Percentiles rank a stretch among this genome's conserved stretches.
phyloP scores from a whole-genome alignment of 1,140 invertebrate genomes.

The Drosophila gunungcola region DNA sequence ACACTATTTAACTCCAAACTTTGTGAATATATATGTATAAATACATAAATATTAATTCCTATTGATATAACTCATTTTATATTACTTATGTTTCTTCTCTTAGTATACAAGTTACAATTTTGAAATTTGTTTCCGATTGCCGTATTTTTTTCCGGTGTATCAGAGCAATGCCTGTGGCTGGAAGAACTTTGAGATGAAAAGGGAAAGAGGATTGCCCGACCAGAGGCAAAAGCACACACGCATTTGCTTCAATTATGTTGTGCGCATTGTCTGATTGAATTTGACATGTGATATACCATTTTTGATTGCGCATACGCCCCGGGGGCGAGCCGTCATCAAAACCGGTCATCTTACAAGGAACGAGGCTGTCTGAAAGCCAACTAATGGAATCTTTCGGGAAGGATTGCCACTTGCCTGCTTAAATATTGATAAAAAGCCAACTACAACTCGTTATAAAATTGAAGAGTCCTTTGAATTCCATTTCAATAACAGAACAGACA shows the following conservation, averaged over 20 bases:
- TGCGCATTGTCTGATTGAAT: constrained; percentile 79
- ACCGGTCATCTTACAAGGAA: constrained; percentile 1
- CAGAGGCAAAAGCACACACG: constrained; percentile 50
- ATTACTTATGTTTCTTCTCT: no score
- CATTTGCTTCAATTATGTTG: constrained; percentile 69
- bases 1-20: no score
- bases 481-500: constrained; percentile 53
- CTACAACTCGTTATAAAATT: constrained; percentile 48
- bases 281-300: constrained; percentile 78
- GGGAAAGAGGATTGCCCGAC: no score
- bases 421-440: constrained; percentile 69
- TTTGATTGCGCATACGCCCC: constrained; percentile 75
- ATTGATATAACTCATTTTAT: no score
- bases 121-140: not conserved
- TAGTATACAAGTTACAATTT: no score
- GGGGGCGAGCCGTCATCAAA: constrained; percentile 43
- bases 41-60: no score
- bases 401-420: constrained; percentile 49
- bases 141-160: constrained; percentile 1
- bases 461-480: constrained; percentile 51
- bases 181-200: not conserved
- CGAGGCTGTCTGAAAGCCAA: constrained; percentile 10
- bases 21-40: no score
- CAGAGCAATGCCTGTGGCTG: constrained; percentile 29
- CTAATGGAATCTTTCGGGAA: constrained; percentile 52